Evolutionary conservation across 2,797 vertebrate genomes (phyloP), one percentile per base, ranked within the genome.

Genomic region (Florisuga fusca): DNA sequence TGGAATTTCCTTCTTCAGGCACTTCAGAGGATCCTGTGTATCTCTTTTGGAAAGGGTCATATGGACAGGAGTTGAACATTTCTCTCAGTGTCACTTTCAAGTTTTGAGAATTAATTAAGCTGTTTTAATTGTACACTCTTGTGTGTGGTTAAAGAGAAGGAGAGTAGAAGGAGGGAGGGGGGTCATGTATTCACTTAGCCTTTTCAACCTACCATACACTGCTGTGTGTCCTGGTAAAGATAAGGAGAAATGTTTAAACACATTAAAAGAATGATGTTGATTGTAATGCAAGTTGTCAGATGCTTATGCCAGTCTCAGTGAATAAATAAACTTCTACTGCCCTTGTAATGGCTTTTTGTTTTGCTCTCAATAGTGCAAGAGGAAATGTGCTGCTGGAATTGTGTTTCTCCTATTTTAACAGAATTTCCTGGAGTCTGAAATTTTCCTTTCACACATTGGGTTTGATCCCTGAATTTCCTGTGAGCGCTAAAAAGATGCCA

Each of bases 71-170:
- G 69, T 10, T 66, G 79, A 89, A 36, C 9, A 0, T 68, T 48
- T 22, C 71, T 90, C 62, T 84, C 2, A 0, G 79, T 38, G 25
- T 78, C 17, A 1, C 78, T 85, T 75, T 61, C 53, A 90, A 68
- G 75, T 55, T 33, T 31, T 45, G 84, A 59, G 82, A 66, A 61
- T 89, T 92, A 91, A 93, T 95, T 93, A 93, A 94, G 55, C 55
- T 36, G 1, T 51, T 84, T 68, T 73, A 89, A 83, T 83, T 1
- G 1, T 15, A 9, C 1, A 0, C 57, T 90, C 67, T 63, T 17
- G 36, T 51, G 54, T 64, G 27, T 12, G 38, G 76, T 51, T 64
- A 51, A 72, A 87, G 51, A 0, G 68, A 83, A 38, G 4, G 63
- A 55, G 62, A 72, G 62, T 7, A 55, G 67, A 18, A 66, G 77